Conservation (phyloP, 2,797 vertebrate genomes). For the Ceryle rudis region DNA sequence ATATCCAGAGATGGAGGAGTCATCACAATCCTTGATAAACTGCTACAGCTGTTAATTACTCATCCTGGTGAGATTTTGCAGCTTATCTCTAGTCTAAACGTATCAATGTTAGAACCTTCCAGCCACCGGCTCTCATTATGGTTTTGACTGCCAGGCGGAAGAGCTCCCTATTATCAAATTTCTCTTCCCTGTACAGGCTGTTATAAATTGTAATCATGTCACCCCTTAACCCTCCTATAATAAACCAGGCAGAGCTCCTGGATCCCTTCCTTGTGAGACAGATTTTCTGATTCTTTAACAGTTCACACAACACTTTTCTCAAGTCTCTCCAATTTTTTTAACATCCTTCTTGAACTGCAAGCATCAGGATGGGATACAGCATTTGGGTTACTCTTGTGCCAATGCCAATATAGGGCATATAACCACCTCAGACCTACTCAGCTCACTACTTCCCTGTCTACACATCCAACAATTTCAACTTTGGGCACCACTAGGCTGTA, state of each 20-base stretch:
- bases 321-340: neutral
- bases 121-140: conserved; percentile 19
- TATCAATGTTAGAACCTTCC: neutral
- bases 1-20: neutral
- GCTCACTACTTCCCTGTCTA: neutral
- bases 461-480: neutral
- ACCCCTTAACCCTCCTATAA: neutral
- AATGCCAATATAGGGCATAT: rapidly evolving
- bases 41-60: conserved; percentile 32
- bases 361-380: neutral
- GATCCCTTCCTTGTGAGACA: neutral
- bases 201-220: conserved; percentile 2
- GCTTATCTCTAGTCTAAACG: conserved; percentile 45
- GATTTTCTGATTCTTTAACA: neutral
- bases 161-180: conserved; percentile 36
- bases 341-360: neutral
- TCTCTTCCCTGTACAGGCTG: conserved; percentile 12
- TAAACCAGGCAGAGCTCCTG: neutral
- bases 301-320: neutral
- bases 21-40: conserved; percentile 19
- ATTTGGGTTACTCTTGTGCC: neutral
- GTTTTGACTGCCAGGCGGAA: conserved; percentile 32
- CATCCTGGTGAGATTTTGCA: conserved; percentile 45
- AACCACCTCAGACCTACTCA: neutral
- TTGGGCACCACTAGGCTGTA: neutral